Evolutionary conservation across 2,888 invertebrate species (phyloP), one percentile per base, ranked within the genome.

Genomic region (Steromphala cineraria): DNA sequence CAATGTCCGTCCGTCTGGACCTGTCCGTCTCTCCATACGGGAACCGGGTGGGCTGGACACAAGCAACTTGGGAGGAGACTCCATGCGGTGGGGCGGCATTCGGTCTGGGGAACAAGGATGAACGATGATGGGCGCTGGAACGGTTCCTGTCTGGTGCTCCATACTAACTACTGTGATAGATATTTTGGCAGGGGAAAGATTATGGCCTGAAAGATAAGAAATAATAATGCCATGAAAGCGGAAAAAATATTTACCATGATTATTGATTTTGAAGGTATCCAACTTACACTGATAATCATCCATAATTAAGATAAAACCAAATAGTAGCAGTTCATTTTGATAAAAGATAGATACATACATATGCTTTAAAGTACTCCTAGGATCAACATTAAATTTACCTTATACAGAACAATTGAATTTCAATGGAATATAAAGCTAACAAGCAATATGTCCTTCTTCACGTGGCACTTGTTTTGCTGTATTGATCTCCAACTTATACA

Each of bases 91-190:
- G 13, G n/a, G 40, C 19, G 46, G 40, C 3, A 76, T 46, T 76
- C 28, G 36, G 10, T 19, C 36, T 19, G 75, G 62, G 5, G 46
- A 67, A 75, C 36, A 46, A 5, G 62, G 31, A 67, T 46, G 53
- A 0, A 67, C 67, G 40, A 53, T 67, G n/a, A 40, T 55, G 4
- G 80, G 71, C n/a, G 79, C 28, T 1, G 36, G 55, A 28, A 76
- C 55, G n/a, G 31, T 55, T 31, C 76, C 76, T 2, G 55, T 67
- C 31, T 52, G 19, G 46, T 55, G 19, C 53, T 78, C 78, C 67
- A 67, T 62, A 52, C 67, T 82, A 40, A 80, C 82, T 46, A 82
- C 78, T 62, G 82, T 82, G 53, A 82, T 78, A 40, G 80, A 31
- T 53, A 82, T 79, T 46, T 80, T 78, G 31, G 82, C 78, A 10